Conservation (phyloP, 2,797 vertebrate genomes). For the Anableps anableps region DNA sequence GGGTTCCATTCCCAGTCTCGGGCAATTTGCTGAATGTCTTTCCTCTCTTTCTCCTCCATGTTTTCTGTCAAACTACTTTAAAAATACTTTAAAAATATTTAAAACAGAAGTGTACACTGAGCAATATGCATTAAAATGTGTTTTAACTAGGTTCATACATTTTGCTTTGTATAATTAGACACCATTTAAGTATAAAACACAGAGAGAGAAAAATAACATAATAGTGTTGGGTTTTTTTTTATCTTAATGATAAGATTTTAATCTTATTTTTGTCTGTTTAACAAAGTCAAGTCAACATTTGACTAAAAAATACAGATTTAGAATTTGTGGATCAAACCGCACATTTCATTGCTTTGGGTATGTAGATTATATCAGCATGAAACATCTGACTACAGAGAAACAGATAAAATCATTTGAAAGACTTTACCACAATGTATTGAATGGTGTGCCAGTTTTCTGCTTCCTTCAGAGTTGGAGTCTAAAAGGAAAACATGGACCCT, state of each 20-base stretch:
- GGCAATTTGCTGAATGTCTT: no score
- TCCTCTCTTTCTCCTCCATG: no score
- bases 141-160: no score
- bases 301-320: not conserved
- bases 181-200: not conserved
- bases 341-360: not conserved
- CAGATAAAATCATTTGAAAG: slow-evolving; percentile 13
- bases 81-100: no score
- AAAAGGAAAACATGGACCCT: slow-evolving; percentile 30
- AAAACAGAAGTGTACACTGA: no score
- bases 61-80: no score
- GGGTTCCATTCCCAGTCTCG: no score
- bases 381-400: not conserved
- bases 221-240: not conserved
- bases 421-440: slow-evolving; percentile 16
- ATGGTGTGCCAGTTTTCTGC: slow-evolving; percentile 28
- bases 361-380: not conserved
- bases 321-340: not conserved
- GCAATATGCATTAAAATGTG: no score
- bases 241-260: not conserved
- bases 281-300: not conserved
- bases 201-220: not conserved
- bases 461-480: slow-evolving; percentile 12
- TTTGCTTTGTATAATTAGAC: not conserved
- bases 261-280: not conserved